Base-by-base conservation (phyloP, 2,113 vertebrate species). In the Bubo bubo region DNA sequence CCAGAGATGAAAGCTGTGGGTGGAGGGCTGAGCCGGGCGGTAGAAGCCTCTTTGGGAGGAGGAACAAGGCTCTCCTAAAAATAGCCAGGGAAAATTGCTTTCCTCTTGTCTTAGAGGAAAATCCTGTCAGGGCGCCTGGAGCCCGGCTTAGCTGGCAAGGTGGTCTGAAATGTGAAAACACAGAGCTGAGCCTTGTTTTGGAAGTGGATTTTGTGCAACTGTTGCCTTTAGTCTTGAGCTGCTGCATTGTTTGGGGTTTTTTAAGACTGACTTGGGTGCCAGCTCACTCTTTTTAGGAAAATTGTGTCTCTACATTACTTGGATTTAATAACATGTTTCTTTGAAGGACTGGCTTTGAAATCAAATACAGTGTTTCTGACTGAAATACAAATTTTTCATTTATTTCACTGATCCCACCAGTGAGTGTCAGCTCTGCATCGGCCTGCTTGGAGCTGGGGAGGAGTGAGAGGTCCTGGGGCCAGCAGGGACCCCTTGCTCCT, bases 1-100 rank as follows among this genome's bases (percentile, higher is more conserved):
- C 34, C 22, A 7, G 39, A 18, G 67, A n/a, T 70, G 37, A 63
- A 72, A 79, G 68, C 63, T 2, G 41, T 68, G 82, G 68, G 63
- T 23, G 64, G 77, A 89, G 85, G 43, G 24, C 53, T 10, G 34
- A 86, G 60, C 28, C 1, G 20, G 24, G 45, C 4, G 8, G 58
- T 12, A 56, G 63, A 75, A 87, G 63, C 75, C 75, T 90, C 79
- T 59, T 12, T 0, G 32, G 53, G 63, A 82, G 80, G 79, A 86
- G 72, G 28, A 83, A 14, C 47, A 7, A 62, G 37, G 32, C 70
- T 50, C 23, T 35, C 79, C 95, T 94, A 96, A 96, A 97, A 95
- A 95, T 95, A 83, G 47, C 73, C 4, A 2, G 73, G 88, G 88
- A 91, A 92, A 93, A 95, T 92, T 94, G 90, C 77, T 95, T 94